Base-by-base conservation (phyloP, 2,888 invertebrate genomes). In the Eupithecia inturbata region DNA sequence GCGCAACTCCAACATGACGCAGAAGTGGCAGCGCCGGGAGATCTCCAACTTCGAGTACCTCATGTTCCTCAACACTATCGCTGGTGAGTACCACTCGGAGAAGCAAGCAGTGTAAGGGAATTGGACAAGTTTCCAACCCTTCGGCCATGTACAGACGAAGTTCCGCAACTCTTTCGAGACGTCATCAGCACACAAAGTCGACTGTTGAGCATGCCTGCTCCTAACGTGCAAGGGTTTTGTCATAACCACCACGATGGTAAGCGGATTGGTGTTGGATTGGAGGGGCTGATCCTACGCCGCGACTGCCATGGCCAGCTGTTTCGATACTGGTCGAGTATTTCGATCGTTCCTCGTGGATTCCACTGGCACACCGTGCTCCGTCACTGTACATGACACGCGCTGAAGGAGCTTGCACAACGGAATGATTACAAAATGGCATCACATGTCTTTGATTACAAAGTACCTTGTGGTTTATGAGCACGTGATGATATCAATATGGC, bases 1-100 rank as follows among this genome's bases (percentile, higher is more conserved):
- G 98, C 97, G 99, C 85, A 98, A 99, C 95, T 99, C 99, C 33
- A 99, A 99, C 94, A 99, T 99, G 99, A 99, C 99, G 67, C 99
- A 99, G 94, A 98, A 99, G 92, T 99, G 99, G 99, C 99, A 99
- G 92, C 96, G 99, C 33, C 95, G 99, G 64, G 99, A 99, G 94
- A 99, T 99, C 85, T 99, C 99, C 78, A 99, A 99, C 95, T 99
- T 99, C 94, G 99, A 99, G 95, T 99, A 99, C 92, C 96, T 99
- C 84, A 99, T 99, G 99, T 99, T 99, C 95, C 96, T 99, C 81
- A 99, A 99, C 92, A 99, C 99, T 26, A 99, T 99, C 81, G 99
- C 99, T 76, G 99, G 98, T 98, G 87, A 95, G 96, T 70, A 53
- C 53, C 12, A 26, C 26, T 57, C 1, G 22, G 14, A 26, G 22